Conservation (phyloP, 2,113 vertebrate species). For the Canis aureus region DNA sequence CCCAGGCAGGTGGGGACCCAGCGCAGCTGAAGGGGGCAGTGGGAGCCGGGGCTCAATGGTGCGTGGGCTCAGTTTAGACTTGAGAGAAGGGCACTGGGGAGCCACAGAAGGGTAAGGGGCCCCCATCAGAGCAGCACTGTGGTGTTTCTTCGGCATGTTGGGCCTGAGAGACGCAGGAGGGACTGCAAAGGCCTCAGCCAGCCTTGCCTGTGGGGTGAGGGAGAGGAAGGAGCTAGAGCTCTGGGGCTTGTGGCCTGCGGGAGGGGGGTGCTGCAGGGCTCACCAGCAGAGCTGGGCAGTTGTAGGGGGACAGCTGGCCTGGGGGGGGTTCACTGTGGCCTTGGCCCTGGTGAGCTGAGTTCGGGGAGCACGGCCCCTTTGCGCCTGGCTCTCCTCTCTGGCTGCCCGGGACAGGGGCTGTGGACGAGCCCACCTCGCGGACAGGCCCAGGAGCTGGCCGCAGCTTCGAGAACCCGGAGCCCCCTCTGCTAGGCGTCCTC, state of each 20-base stretch:
- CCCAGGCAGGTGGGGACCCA: background rate
- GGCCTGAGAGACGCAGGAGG: background rate
- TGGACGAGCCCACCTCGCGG: background rate
- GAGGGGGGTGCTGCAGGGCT: background rate
- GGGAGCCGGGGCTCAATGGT: background rate
- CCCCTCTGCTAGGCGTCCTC: background rate
- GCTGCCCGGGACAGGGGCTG: background rate
- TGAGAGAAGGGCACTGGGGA: background rate
- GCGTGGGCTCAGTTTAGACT: background rate
- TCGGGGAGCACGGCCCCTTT: background rate
- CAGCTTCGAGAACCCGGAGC: accelerated
- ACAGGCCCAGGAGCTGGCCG: background rate
- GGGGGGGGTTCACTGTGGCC: background rate
- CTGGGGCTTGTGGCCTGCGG: background rate
- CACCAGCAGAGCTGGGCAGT: background rate
- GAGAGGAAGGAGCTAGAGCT: background rate
- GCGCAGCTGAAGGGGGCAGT: accelerated
- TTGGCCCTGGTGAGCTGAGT: background rate
- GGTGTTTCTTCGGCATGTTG: background rate
- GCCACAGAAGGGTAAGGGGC: background rate
- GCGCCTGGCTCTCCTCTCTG: background rate
- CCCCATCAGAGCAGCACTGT: accelerated
- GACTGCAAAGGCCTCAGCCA: background rate
- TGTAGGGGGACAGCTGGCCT: background rate
- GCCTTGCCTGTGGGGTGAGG: background rate